Evolutionary conservation across 2,888 invertebrate species (phyloP).

Genomic region (Rotaria macrura): DNA sequence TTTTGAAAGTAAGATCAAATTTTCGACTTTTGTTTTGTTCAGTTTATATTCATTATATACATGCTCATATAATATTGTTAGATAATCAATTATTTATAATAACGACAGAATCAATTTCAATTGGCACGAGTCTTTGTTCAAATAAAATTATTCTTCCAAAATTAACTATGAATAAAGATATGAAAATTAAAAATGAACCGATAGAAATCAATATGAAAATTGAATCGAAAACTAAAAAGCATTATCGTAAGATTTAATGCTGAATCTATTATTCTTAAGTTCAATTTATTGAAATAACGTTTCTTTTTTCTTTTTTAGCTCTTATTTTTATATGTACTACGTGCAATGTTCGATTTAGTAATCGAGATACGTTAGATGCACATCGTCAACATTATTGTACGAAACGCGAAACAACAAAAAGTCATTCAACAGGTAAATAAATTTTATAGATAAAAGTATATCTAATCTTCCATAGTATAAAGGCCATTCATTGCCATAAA

Average conservation of each 20-base stretch:
- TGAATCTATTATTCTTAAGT: neutral
- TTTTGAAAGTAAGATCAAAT: neutral
- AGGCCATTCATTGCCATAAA: neutral
- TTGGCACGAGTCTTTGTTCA: neutral
- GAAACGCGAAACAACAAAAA: slow-evolving; percentile 35
- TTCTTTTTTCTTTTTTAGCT: slow-evolving; percentile 37
- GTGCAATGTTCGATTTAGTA: slow-evolving; percentile 47
- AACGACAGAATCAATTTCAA: neutral
- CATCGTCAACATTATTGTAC: slow-evolving; percentile 48
- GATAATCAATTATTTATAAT: neutral
- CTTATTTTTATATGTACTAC: slow-evolving; percentile 45
- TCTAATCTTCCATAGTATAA: neutral
- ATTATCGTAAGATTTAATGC: neutral
- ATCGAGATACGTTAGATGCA: slow-evolving; percentile 45
- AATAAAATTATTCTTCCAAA: neutral
- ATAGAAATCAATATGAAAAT: neutral
- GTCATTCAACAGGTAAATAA: neutral
- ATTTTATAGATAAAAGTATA: neutral
- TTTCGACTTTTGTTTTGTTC: neutral
- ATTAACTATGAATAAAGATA: neutral
- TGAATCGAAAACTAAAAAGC: neutral
- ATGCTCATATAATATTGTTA: neutral
- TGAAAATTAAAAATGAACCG: neutral
- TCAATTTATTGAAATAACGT: too few species aligned
- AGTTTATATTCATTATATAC: neutral